Percentiles rank a stretch among this genome's conserved stretches.
These are phyloP conservation scores for Antechinus stuartii DNA, from an alignment of 2,113 vertebrate genomes.

Conservation along the genomic window DNA sequence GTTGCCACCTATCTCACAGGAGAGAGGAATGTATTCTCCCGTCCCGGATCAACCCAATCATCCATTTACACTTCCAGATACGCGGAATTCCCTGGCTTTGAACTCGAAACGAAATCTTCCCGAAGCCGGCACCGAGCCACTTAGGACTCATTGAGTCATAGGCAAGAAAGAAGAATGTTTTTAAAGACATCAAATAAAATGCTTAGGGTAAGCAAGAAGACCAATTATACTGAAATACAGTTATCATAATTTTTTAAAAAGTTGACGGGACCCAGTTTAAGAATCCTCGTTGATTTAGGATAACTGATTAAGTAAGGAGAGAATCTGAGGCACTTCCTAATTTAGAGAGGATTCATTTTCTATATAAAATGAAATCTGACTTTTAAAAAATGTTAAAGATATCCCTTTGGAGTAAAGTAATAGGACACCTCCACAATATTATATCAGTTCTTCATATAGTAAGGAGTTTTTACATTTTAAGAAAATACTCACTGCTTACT, in stretches of 20 bases:
- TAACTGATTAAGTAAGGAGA: constrained; percentile 1
- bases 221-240: background rate
- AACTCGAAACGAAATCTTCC: constrained; percentile 31
- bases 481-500: constrained; percentile 43
- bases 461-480: constrained; percentile 12
- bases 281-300: background rate
- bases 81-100: background rate
- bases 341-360: background rate
- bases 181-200: background rate
- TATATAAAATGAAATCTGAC: constrained; percentile 51
- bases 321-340: background rate
- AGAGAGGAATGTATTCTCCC: background rate
- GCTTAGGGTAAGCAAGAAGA: background rate
- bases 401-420: background rate
- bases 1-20: background rate
- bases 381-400: background rate
- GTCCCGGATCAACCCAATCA: background rate
- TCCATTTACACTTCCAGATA: background rate
- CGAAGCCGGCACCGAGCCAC: background rate
- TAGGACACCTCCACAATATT: background rate
- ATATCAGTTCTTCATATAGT: background rate
- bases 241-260: background rate
- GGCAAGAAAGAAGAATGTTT: background rate
- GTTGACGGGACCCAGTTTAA: background rate
- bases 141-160: background rate